phyloP scores from a whole-genome alignment of 2,113 vertebrate species.

The Eubucco bourcierii region DNA sequence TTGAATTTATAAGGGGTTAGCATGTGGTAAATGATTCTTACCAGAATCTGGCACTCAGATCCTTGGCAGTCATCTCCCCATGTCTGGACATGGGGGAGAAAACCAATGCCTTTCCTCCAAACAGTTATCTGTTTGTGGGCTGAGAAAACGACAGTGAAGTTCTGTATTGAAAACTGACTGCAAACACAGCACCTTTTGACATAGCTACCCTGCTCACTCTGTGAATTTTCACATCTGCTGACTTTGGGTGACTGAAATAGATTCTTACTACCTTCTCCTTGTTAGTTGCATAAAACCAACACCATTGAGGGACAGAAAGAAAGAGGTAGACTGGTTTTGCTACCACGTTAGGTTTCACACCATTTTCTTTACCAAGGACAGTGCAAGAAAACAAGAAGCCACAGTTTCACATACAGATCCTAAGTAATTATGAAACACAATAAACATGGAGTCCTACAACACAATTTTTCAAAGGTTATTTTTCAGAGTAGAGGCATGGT shows the following conservation, averaged over 20 bases:
- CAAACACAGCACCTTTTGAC: background rate
- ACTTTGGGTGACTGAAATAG: constrained; percentile 51
- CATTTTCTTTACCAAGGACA: background rate
- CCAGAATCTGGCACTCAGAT: background rate
- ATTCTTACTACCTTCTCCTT: constrained; percentile 6
- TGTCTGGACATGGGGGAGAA: background rate
- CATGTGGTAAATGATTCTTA: background rate
- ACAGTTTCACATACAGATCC: background rate
- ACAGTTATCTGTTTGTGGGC: background rate
- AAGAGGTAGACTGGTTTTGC: background rate
- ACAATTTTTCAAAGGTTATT: background rate
- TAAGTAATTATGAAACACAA: background rate
- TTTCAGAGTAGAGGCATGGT: background rate
- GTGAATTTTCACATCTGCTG: background rate
- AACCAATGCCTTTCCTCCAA: background rate
- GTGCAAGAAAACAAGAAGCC: background rate
- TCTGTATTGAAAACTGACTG: background rate
- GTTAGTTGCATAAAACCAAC: background rate
- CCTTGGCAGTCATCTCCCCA: background rate
- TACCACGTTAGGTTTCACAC: background rate
- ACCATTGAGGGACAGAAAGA: background rate
- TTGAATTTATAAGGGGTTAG: background rate
- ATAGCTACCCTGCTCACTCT: background rate
- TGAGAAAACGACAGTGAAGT: constrained; percentile 12
- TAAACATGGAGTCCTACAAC: background rate